These are phyloP conservation scores for Cinclus cinclus DNA, from an alignment of 2,113 vertebrate genomes.

Conservation along the genomic window DNA sequence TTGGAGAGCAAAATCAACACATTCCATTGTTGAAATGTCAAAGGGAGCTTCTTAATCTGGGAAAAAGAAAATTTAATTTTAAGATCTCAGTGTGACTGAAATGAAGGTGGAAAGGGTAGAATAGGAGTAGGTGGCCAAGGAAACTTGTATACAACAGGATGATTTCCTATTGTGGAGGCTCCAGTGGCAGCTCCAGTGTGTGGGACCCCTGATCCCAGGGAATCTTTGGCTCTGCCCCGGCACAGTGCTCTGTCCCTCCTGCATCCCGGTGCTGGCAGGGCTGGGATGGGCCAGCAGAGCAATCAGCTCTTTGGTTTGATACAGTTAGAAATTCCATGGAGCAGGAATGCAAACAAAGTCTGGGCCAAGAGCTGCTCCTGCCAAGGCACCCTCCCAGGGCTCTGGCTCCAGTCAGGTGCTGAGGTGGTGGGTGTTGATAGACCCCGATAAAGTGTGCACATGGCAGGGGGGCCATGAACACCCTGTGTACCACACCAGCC, in stretches of 20 bases:
- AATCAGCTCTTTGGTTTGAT: neutral
- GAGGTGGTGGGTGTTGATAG: neutral
- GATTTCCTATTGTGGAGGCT: neutral
- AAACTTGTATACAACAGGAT: neutral
- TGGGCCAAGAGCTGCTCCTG: neutral
- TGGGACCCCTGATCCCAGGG: neutral
- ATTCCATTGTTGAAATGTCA: slow-evolving; percentile 1
- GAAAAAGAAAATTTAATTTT: slow-evolving; percentile 22
- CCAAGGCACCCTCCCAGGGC: neutral
- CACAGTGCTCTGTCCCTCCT: neutral
- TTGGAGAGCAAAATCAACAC: slow-evolving; percentile 13
- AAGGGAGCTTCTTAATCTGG: neutral
- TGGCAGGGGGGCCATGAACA: rapidly evolving
- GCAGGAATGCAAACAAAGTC: slow-evolving; percentile 7
- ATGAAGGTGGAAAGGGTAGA: neutral
- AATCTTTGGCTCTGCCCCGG: neutral
- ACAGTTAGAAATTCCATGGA: neutral
- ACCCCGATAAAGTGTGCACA: neutral
- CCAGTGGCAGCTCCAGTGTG: neutral
- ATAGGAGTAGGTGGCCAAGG: neutral
- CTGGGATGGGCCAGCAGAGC: rapidly evolving
- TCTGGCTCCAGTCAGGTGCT: neutral
- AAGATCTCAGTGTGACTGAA: neutral
- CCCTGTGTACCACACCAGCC: neutral
- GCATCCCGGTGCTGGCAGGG: rapidly evolving